Percentiles rank a stretch among this genome's conserved stretches.
phyloP scores from a whole-genome alignment of 2,888 invertebrate genomes.

The Drosophila macrospina region DNA sequence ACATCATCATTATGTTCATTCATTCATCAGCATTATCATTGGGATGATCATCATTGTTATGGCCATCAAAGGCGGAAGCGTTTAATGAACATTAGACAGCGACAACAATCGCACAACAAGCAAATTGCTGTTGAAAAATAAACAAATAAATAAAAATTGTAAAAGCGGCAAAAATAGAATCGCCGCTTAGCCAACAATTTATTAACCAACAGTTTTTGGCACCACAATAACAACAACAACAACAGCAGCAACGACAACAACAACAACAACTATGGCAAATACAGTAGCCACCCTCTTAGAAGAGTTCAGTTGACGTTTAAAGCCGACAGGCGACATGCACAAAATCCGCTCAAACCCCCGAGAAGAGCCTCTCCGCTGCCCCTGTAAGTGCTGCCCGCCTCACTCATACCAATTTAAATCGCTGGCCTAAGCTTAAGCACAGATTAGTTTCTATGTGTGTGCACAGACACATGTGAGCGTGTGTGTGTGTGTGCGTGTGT shows the following conservation, averaged over 20 bases:
- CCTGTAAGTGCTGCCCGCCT: neutral
- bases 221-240: constrained; percentile 17
- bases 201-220: constrained; percentile 56
- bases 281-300: constrained; percentile 49
- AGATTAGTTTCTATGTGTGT: constrained; percentile 47
- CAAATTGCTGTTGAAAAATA: constrained; percentile 47
- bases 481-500: constrained; percentile 11
- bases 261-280: constrained; percentile 27
- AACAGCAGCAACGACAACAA: constrained; percentile 21
- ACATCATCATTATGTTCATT: constrained; percentile 23
- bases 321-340: constrained; percentile 74
- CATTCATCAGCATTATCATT: constrained; percentile 30
- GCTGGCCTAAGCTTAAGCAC: constrained; percentile 60
- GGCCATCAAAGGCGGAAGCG: constrained; percentile 66
- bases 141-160: constrained; percentile 44
- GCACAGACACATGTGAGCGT: constrained; percentile 5
- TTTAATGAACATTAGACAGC: constrained; percentile 69
- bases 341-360: constrained; percentile 64
- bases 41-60: constrained; percentile 26
- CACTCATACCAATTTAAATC: constrained; percentile 45
- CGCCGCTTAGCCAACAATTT: constrained; percentile 64
- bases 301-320: constrained; percentile 63
- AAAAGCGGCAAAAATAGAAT: constrained; percentile 44
- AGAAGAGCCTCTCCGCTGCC: neutral
- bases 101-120: constrained; percentile 47